Evolutionary conservation across 2,797 vertebrate species (phyloP).

Genomic region (Saxicola maurus): DNA sequence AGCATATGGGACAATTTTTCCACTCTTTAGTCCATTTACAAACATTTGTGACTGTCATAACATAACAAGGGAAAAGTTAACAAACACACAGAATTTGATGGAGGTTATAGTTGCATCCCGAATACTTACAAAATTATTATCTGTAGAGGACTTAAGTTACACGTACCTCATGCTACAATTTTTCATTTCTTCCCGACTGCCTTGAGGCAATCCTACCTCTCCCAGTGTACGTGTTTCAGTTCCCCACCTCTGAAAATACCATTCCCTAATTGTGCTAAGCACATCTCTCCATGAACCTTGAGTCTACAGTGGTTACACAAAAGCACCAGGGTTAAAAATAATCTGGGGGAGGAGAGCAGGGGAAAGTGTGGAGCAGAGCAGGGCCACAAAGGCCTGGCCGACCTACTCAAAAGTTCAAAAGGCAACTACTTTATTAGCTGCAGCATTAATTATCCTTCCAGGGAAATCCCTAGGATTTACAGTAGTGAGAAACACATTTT

Average conservation of each 20-base stretch:
- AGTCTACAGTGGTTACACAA: background rate
- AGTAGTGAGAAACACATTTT: background rate
- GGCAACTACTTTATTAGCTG: background rate
- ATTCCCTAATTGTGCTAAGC: background rate
- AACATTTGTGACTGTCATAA: background rate
- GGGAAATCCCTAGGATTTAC: background rate
- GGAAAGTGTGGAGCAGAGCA: background rate
- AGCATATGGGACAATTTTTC: background rate
- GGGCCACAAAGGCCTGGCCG: background rate
- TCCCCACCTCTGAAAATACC: background rate
- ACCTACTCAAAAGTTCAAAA: background rate
- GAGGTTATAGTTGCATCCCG: background rate
- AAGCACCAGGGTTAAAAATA: background rate
- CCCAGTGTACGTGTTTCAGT: fast-evolving
- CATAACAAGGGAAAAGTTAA: background rate
- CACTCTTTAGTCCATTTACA: background rate
- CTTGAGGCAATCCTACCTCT: background rate
- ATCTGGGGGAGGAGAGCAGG: background rate
- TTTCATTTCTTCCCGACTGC: background rate
- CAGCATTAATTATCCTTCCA: slow-evolving; percentile 11
- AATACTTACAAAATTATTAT: background rate
- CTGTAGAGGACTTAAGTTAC: background rate
- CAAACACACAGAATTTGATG: background rate
- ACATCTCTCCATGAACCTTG: background rate
- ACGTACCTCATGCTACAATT: background rate